phyloP scores from a whole-genome alignment of 2,888 invertebrate genomes.

The Seladonia tumulorum region DNA sequence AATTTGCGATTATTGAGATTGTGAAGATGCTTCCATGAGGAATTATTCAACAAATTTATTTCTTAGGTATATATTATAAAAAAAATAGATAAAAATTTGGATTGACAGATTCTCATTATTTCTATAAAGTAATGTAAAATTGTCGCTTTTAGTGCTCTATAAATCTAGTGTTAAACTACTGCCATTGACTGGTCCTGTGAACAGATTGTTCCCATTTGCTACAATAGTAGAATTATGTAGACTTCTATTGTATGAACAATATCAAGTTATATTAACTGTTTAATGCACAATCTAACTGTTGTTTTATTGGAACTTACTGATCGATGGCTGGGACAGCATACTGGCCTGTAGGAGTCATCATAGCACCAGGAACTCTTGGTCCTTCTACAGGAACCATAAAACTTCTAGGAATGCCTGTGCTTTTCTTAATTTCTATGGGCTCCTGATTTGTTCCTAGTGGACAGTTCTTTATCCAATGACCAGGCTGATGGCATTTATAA shows the following conservation, averaged over 20 bases:
- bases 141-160: neutral
- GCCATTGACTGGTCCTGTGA: neutral
- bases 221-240: neutral
- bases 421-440: slow-evolving; percentile 93
- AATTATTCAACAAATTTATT: neutral
- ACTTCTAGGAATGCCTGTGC: slow-evolving; percentile 98
- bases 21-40: neutral
- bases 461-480: slow-evolving; percentile 99
- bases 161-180: neutral
- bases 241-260: neutral
- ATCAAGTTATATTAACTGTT: neutral
- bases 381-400: slow-evolving; percentile 97
- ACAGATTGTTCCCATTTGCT: neutral
- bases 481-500: slow-evolving; percentile 96
- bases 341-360: slow-evolving; percentile 94
- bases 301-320: slow-evolving; percentile 87
- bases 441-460: slow-evolving; percentile 89
- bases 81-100: too few relatives aligned
- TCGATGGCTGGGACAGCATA: slow-evolving; percentile 96
- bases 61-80: neutral
- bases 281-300: slow-evolving; percentile 7
- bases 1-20: neutral
- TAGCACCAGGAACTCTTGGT: slow-evolving; percentile 94
- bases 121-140: too few relatives aligned
- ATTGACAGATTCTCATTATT: too few relatives aligned